Base-by-base conservation (phyloP, 1,140 invertebrate species). In the Pseudomyrmex cubaensis region DNA sequence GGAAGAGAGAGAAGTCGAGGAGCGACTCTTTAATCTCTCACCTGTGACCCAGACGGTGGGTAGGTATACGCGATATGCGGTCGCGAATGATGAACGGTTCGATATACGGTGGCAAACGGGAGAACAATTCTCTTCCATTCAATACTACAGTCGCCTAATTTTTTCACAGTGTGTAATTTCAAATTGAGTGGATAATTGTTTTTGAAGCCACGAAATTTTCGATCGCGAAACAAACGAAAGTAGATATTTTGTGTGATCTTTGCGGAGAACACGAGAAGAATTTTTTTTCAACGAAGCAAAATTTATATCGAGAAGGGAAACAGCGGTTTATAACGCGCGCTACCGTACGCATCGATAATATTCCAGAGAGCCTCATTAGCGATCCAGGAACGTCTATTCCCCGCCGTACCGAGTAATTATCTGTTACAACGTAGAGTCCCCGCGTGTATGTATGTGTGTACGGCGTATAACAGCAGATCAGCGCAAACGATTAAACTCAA, bases 401-500 rank as follows among this genome's bases (percentile, higher is more conserved):
- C 61, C 56, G 67, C 87, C 20, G 59, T 17, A 54, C 17, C 56
- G 69, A 70, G 87, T 88, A 89, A 89, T 89, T 89, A 89, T 89
- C 87, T 89, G 87, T 88, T 89, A 89, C 87, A 88, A 84, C 63
- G 67, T 54, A 56, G 62, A 13, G 5, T 35, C 50, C 50, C 3
- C 50, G 50, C 35, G 5, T 35, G 7, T 52, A 9, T 46, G 44
- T 76, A 73, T 17, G 83, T 85, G 77, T 70, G 56, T 76, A 80
- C 64, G 25, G 74, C 83, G 87, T 84, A 82, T 86, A 86, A 88
- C 87, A 90, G 90, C 90, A 92, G 92, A 93, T 93, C 92, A 92
- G 88, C 91, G 90, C 91, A 89, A 35, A 91, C 90, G 90, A 92
- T 93, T 90, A 91, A 92, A 89, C 90, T 90, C 90, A 90, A 93